Base-by-base conservation (phyloP, 2,888 invertebrate genomes). In the Drosophila mayaguana region DNA sequence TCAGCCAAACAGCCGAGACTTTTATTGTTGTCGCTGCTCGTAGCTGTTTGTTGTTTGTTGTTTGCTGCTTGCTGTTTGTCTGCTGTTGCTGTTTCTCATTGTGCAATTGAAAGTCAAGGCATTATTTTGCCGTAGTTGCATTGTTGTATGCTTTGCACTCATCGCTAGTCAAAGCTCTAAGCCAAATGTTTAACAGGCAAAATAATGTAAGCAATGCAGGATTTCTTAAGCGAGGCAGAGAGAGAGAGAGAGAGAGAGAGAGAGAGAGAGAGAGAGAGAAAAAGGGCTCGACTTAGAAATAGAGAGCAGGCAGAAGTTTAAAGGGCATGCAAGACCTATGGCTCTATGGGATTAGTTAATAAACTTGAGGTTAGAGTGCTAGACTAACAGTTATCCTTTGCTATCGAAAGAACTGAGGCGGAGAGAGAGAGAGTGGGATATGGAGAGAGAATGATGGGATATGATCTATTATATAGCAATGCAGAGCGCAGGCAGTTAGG, bases 101-200 rank as follows among this genome's bases (percentile, higher is more conserved):
- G 86, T 83, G 83, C 86, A 85, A 85, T 84, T 88, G 88, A 85
- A 85, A 84, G 86, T 83, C 83, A 88, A 83, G 86, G 78, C 79
- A 88, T 77, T 83, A 63, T 80, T 69, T 82, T 65, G 76, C 62
- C 62, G 66, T 63, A 63, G 67, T 66, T 64, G 73, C 66, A 59
- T 55, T 71, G 71, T 75, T 79, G 34, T 50, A 50, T 50, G 76
- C 79, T 79, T 60, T 80, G 68, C 73, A 76, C 76, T 73, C 86
- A 72, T 72, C 59, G 83, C 66, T 75, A 84, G 87, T 81, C 87
- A 79, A 84, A 84, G 87, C 67, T 55, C 48, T 68, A 65, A 70
- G 75, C 68, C 86, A 85, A 74, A 80, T 83, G 83, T 80, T 83
- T 84, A 84, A 84, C 81, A 88, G 83, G 88, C 86, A 69, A 78